These are phyloP conservation scores for Idaea aversata DNA, from an alignment of 2,888 invertebrate species.

Conservation along the genomic window DNA sequence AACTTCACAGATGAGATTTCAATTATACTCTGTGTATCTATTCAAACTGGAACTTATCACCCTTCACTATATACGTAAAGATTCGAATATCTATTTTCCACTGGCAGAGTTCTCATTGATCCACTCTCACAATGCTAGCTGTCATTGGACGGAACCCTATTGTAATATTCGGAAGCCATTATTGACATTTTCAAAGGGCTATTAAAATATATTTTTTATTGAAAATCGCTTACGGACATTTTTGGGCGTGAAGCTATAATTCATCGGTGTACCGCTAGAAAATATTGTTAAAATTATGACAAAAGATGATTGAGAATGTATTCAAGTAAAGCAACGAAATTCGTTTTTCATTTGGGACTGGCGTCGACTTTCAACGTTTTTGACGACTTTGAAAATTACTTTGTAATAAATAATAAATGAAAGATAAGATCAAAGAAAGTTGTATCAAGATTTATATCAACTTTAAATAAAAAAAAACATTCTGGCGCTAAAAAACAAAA, in stretches of 20 bases:
- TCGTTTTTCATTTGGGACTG: constrained; percentile 18
- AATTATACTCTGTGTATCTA: constrained; percentile 44
- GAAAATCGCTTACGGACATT: constrained; percentile 57
- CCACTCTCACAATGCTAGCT: constrained; percentile 63
- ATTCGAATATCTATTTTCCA: constrained; percentile 70
- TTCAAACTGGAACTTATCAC: constrained; percentile 58
- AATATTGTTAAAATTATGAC: constrained; percentile 34
- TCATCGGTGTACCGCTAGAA: constrained; percentile 38
- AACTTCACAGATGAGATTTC: constrained; percentile 46
- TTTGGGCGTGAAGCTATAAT: constrained; percentile 45
- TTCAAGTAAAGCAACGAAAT: constrained; percentile 17
- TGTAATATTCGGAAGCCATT: constrained; percentile 74
- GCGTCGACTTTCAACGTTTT: constrained; percentile 1
- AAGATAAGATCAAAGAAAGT: neutral
- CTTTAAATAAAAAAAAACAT: neutral
- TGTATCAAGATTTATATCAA: neutral
- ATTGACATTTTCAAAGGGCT: constrained; percentile 74
- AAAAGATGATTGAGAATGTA: constrained; percentile 27
- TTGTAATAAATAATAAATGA: neutral
- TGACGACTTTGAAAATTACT: neutral
- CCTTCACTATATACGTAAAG: constrained; percentile 62
- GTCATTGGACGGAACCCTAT: constrained; percentile 69
- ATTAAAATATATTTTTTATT: constrained; percentile 66
- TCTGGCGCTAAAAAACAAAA: neutral
- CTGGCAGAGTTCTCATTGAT: constrained; percentile 61